Percentiles rank a stretch among this genome's conserved stretches.
Evolutionary conservation across 2,113 vertebrate species (phyloP).

Genomic region (Ancistrus triradiatus): DNA sequence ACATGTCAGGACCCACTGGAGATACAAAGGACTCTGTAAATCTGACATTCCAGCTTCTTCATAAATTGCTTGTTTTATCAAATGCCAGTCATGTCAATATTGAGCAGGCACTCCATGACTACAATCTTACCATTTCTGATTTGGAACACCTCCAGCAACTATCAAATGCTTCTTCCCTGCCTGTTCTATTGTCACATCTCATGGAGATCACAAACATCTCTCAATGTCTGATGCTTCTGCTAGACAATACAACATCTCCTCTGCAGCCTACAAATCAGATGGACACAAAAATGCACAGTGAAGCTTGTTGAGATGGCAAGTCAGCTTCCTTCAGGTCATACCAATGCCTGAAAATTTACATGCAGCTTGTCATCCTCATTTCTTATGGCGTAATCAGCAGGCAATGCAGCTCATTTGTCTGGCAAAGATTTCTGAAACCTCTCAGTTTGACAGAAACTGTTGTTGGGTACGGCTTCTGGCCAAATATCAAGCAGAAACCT

Average conservation of each 20-base stretch:
- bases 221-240: slow-evolving; percentile 22
- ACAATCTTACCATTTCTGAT: slow-evolving; percentile 60
- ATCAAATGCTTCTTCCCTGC: slow-evolving; percentile 43
- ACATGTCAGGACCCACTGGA: slow-evolving; percentile 25
- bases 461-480: too few relatives aligned
- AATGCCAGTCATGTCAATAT: slow-evolving; percentile 30
- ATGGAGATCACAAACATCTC: slow-evolving; percentile 40
- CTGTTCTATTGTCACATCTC: slow-evolving; percentile 49
- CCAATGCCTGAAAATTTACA: slow-evolving; percentile 38
- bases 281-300: slow-evolving; percentile 51
- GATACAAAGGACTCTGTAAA: slow-evolving; percentile 48
- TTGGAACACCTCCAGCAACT: slow-evolving; percentile 46
- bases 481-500: slow-evolving; percentile 57
- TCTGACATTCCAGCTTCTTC: too few relatives aligned
- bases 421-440: too few relatives aligned
- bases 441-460: too few relatives aligned
- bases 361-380: slow-evolving; percentile 40
- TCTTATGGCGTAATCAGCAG: slow-evolving; percentile 42
- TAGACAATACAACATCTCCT: too few relatives aligned
- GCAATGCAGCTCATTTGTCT: slow-evolving; percentile 39
- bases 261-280: too few relatives aligned
- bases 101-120: slow-evolving; percentile 50
- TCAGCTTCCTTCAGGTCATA: slow-evolving; percentile 47
- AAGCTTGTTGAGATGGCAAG: slow-evolving; percentile 48
- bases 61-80: too few relatives aligned